These are phyloP conservation scores for Hafferia zeledoni DNA, from an alignment of 2,797 vertebrate species.

Conservation along the genomic window DNA sequence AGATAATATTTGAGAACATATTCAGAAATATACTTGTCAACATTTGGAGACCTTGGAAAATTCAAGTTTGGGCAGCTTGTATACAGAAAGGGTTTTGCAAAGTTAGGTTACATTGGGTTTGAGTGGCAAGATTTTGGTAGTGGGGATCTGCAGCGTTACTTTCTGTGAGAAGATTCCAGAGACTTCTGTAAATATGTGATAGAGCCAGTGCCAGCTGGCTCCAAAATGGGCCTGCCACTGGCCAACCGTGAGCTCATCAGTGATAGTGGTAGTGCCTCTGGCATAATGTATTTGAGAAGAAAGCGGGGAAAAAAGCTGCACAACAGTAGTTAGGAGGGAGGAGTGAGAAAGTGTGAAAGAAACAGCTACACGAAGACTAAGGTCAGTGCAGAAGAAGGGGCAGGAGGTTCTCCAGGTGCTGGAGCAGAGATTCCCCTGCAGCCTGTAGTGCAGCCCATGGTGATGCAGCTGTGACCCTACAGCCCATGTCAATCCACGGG, in stretches of 20 bases:
- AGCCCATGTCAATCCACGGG: rapidly evolving
- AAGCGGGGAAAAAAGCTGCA: neutral
- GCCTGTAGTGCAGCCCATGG: neutral
- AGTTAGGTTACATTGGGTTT: neutral
- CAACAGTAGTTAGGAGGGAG: neutral
- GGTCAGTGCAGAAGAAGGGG: neutral
- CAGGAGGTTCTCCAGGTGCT: neutral
- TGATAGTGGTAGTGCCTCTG: rapidly evolving
- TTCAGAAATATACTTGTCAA: neutral
- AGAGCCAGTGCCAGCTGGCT: rapidly evolving
- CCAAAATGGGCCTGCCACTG: neutral
- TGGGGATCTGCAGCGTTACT: rapidly evolving
- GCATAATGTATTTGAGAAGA: neutral
- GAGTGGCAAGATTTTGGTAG: neutral
- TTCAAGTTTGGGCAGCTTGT: neutral
- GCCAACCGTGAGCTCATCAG: neutral
- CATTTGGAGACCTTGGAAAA: neutral
- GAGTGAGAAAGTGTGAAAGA: rapidly evolving
- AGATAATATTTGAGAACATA: neutral
- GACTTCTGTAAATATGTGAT: neutral
- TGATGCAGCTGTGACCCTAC: neutral
- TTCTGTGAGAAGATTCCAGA: neutral
- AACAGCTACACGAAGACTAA: neutral
- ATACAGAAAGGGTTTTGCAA: neutral
- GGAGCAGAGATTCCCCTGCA: neutral